Evolutionary conservation across 2,113 vertebrate genomes (phyloP), one percentile per base, ranked within the genome.

Genomic region (Vicugna pacos): DNA sequence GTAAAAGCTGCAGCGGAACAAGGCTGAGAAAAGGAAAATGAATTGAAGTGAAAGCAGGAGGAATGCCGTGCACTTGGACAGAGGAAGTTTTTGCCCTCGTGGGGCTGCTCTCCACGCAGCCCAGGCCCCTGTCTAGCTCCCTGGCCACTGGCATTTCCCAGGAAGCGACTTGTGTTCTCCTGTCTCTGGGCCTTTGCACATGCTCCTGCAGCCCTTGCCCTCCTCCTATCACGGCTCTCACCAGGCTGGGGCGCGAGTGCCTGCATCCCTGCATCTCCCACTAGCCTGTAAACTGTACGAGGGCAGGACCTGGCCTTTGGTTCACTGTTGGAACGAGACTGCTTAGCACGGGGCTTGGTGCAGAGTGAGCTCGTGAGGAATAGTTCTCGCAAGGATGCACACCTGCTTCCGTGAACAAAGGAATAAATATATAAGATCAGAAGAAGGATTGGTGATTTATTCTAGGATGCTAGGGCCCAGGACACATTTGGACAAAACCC

Each of bases 101-200:
- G 0, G 6, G 65, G 38, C 92, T 52, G 17, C n/a, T 35, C 65
- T 6, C 75, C 1, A 0, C 1, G 0, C 12, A 8, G 24, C 35
- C 56, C 28, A 24, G 67, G 46, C 50, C 67, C 87, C 3, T 8
- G 52, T 35, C 89, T 46, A 17, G 11, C 8, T 0, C 48, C 65
- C 1, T 32, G n/a, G 38, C 12, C 22, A 3, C 14, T 4, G 13
- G 42, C 14, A 12, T 38, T 30, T 83, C 42, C 35, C 67, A 28
- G 67, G 32, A 65, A 75, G 11, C 16, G 26, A 9, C 28, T 9
- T 12, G 15, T 35, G 15, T 13, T 20, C n/a, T 24, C 22, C 5
- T 28, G 4, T 10, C 58, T 58, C 46, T 2, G 20, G 32, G 50
- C 67, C 38, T 91, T 1, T 54, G 52, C 56, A 4, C 11, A 1